Evolutionary conservation across 2,888 invertebrate species (phyloP), one percentile per base, ranked within the genome.

Genomic region (Trimorus sp.): DNA sequence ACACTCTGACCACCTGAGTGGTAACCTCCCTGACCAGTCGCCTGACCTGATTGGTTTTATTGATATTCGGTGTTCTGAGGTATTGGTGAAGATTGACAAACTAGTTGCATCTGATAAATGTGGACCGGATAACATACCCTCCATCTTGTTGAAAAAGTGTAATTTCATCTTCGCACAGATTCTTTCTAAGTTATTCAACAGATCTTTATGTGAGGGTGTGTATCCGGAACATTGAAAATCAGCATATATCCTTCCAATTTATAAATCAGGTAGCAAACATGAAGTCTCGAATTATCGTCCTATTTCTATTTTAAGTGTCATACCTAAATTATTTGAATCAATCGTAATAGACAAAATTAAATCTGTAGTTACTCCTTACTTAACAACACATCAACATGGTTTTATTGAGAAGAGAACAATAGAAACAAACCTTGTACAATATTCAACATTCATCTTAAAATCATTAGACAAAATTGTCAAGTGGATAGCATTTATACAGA

Each of bases 401-500:
- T 69, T 69, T 69, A 38, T 69, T 8, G 15, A 37, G 0, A 12
- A n/a, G 9, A 69, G 49, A 58, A 58, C 15, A 11, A 58, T 69
- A 4, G 58, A 69, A 48, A n/a, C 69, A 7, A 69, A 69, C 15
- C 16, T 58, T 9, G 8, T 37, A 0, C 36, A 9, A 7, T 69
- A 69, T 15, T 26, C 69, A 9, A 37, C 45, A 9, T 69, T 37
- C n/a, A 69, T 69, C 7, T 49, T 59, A 7, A 38, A 69, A 5
- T 48, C 58, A 48, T 9, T 58, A 37, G 49, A 58, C 7, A 48
- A 49, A 7, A n/a, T n/a, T 26, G 26, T n/a, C 42, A 26, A n/a
- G 68, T 68, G 4, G 66, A 68, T 14, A 68, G 68, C 16, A 36
- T 68, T 3, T 68, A 68, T 26, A 68, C 56, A 0, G 66, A 66